Evolutionary conservation across 2,113 vertebrate species (phyloP).

Genomic region (Sprattus sprattus): DNA sequence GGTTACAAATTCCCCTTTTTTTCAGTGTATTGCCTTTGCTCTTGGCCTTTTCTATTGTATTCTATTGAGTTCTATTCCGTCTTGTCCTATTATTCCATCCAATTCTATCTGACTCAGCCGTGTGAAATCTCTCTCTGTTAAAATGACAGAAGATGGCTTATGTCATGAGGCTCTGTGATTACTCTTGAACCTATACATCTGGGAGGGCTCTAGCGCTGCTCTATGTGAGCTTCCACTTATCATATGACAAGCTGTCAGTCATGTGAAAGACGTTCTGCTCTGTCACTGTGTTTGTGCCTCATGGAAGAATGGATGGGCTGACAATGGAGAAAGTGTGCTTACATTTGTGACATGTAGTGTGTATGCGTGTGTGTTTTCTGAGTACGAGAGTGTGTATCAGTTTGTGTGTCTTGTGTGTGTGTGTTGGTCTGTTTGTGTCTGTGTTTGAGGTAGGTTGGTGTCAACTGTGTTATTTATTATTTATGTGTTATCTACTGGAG

Average conservation of each 20-base stretch:
- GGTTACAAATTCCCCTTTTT: background rate
- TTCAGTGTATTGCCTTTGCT: background rate
- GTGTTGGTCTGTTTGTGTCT: background rate
- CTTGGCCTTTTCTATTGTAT: background rate
- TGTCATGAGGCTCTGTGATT: background rate
- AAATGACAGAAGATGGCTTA: background rate
- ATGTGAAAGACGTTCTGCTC: background rate
- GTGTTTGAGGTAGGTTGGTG: background rate
- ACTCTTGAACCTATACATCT: background rate
- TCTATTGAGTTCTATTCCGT: background rate
- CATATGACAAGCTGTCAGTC: background rate
- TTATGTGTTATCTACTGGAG: background rate
- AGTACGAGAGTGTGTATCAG: background rate
- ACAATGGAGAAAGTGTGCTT: background rate
- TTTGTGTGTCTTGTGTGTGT: background rate
- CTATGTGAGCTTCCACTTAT: background rate
- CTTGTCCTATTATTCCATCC: background rate
- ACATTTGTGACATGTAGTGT: background rate
- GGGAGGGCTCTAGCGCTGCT: background rate
- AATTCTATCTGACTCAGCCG: background rate
- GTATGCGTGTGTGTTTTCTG: conserved; percentile 20
- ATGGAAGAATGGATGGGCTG: background rate
- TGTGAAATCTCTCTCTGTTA: background rate
- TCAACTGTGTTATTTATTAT: background rate
- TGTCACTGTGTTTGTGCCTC: background rate